phyloP scores from a whole-genome alignment of 2,888 invertebrate genomes.

The Smittia aterrima region DNA sequence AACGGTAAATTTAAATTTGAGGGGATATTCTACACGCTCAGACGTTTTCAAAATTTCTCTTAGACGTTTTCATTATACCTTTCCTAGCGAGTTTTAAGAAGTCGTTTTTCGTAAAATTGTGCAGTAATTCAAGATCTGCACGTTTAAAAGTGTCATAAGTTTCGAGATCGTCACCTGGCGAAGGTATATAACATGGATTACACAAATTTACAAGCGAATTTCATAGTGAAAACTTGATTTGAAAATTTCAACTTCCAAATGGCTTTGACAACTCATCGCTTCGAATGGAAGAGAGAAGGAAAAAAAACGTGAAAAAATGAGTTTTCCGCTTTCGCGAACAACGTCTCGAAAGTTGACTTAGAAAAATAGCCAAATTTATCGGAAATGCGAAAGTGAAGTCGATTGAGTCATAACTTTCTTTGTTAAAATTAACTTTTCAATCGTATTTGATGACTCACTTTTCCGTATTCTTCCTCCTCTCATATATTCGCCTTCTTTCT shows the following conservation, averaged over 20 bases:
- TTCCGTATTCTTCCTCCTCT: constrained; percentile 3
- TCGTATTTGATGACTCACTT: constrained; percentile 33
- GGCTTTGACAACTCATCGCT: constrained; percentile 40
- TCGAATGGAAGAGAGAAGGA: constrained; percentile 6
- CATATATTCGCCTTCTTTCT: background rate
- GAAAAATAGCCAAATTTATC: background rate
- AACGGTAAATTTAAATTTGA: too few species aligned
- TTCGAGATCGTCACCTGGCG: background rate
- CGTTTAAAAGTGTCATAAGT: constrained; percentile 2
- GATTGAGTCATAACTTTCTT: background rate
- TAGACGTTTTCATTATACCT: too few species aligned
- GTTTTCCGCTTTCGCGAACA: too few species aligned
- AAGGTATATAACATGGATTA: constrained; percentile 4
- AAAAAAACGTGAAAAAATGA: constrained; percentile 34
- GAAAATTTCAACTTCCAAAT: constrained; percentile 10
- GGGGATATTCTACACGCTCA: too few species aligned
- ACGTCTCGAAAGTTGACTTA: background rate
- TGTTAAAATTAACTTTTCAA: constrained; percentile 3
- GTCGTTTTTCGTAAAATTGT: background rate
- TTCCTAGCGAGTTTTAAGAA: too few species aligned
- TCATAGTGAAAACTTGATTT: constrained; percentile 25
- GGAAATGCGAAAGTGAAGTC: background rate
- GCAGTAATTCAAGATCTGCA: constrained; percentile 26
- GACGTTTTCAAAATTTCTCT: too few species aligned
- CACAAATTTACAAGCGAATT: constrained; percentile 3